A percentile compares a stretch with the other conserved stretches of the same genome.
These are phyloP conservation scores for Takifugu rubripes DNA, from an alignment of 2,797 vertebrate species.

Conservation along the genomic window DNA sequence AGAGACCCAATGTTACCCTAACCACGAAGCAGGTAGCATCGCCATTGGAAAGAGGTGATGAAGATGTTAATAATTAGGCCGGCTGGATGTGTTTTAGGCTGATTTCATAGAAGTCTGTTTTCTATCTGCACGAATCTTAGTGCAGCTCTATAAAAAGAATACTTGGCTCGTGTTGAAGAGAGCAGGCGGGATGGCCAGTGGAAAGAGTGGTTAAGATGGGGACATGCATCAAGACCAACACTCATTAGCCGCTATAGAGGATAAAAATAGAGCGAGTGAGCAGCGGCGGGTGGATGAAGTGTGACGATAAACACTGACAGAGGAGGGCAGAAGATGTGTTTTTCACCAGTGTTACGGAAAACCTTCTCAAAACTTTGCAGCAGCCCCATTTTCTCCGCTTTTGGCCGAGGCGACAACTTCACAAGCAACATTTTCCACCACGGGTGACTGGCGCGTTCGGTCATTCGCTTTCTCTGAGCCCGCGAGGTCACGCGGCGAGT, in stretches of 20 bases:
- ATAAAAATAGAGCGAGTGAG: slow-evolving; percentile 23
- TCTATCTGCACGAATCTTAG: slow-evolving; percentile 36
- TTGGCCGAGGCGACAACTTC: slow-evolving; percentile 27
- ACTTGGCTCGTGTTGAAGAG: slow-evolving; percentile 42
- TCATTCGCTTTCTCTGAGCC: slow-evolving; percentile 1
- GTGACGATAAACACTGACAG: not conserved
- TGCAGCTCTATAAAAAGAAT: slow-evolving; percentile 37
- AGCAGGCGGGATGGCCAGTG: slow-evolving; percentile 8
- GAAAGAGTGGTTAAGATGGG: slow-evolving; percentile 8
- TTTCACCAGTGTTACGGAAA: slow-evolving; percentile 17
- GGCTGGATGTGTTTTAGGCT: slow-evolving; percentile 40
- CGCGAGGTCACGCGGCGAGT: slow-evolving; percentile 54
- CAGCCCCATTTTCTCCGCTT: slow-evolving; percentile 25
- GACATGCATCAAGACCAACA: slow-evolving; percentile 24
- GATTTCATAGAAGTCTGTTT: slow-evolving; percentile 47
- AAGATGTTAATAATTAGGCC: slow-evolving; percentile 46
- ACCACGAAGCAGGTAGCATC: too few relatives aligned
- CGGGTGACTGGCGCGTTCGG: slow-evolving; percentile 12
- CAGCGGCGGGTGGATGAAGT: slow-evolving; percentile 11
- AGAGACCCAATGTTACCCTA: slow-evolving; percentile 3
- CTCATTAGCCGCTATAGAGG: slow-evolving; percentile 31
- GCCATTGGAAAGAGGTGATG: slow-evolving; percentile 17
- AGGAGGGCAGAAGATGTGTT: not conserved
- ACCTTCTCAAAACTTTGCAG: slow-evolving; percentile 15
- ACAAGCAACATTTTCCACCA: slow-evolving; percentile 38